phyloP scores from a whole-genome alignment of 2,113 vertebrate genomes.

The Aramus guarauna region DNA sequence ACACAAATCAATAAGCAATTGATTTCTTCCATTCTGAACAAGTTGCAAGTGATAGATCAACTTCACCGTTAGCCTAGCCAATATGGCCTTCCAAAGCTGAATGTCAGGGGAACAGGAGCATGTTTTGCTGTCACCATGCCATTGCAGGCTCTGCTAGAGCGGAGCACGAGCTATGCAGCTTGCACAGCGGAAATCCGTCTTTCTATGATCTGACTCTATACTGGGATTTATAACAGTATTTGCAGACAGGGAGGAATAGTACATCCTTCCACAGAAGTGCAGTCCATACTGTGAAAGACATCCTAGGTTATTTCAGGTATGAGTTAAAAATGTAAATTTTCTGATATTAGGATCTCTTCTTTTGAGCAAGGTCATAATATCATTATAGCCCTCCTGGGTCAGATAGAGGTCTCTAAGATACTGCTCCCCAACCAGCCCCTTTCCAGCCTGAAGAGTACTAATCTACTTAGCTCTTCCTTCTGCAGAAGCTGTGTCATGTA shows the following conservation, averaged over 20 bases:
- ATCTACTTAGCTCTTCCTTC: not conserved
- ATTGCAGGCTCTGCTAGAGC: not conserved
- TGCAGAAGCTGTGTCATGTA: not conserved
- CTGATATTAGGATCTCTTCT: not conserved
- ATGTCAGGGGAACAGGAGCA: not conserved
- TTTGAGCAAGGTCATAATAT: not conserved
- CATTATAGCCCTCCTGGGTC: not conserved
- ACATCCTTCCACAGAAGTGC: not conserved
- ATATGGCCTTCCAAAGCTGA: not conserved
- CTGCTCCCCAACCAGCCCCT: not conserved
- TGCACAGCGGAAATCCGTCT: not conserved
- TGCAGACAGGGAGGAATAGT: not conserved
- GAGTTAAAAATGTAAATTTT: not conserved
- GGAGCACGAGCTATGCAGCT: not conserved
- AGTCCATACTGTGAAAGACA: not conserved
- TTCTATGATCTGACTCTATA: not conserved
- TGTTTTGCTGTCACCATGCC: not conserved
- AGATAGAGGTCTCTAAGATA: not conserved
- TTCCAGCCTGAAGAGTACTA: not conserved
- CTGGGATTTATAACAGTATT: not conserved
- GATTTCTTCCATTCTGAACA: constrained; percentile 22
- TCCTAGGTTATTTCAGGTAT: not conserved
- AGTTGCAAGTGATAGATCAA: constrained; percentile 6
- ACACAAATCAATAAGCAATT: constrained; percentile 29
- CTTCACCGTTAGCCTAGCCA: not conserved